Percentiles rank a stretch among this genome's conserved stretches.
These are phyloP conservation scores for Drosophila hamatofila DNA, from an alignment of 2,888 invertebrate species.

Conservation along the genomic window DNA sequence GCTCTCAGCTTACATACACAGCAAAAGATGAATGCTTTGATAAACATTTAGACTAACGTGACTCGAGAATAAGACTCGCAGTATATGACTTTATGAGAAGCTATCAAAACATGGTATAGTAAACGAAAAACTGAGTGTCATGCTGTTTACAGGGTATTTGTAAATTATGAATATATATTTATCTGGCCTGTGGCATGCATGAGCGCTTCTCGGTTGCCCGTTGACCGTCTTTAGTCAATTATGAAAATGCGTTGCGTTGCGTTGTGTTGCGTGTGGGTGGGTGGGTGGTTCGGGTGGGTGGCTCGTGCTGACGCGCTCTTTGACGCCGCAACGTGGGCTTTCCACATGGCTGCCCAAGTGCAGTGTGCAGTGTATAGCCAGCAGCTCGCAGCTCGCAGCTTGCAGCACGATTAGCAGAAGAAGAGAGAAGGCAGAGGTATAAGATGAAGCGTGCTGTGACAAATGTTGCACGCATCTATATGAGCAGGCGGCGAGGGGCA, in stretches of 20 bases:
- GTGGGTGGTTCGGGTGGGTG: conserved; percentile 43
- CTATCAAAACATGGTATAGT: background rate
- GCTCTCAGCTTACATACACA: background rate
- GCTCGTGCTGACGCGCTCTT: conserved; percentile 45
- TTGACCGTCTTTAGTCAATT: conserved; percentile 57
- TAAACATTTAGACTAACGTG: background rate
- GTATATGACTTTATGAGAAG: background rate
- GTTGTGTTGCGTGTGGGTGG: conserved; percentile 6
- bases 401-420: conserved; percentile 20
- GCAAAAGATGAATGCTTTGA: background rate
- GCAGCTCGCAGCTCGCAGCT: conserved; percentile 15
- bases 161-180: conserved; percentile 27
- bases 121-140: background rate
- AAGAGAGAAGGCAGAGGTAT: background rate
- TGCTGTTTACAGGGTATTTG: conserved; percentile 15
- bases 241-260: conserved; percentile 30
- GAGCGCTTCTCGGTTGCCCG: conserved; percentile 34
- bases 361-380: conserved; percentile 38
- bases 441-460: conserved; percentile 40
- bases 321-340: conserved; percentile 44
- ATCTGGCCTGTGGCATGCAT: conserved; percentile 52
- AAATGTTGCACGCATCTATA: conserved; percentile 32
- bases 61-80: background rate
- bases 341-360: conserved; percentile 60
- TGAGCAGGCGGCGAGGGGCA: background rate